Base-by-base conservation (phyloP, 2,113 vertebrate species). In the Coracopsis vasa region DNA sequence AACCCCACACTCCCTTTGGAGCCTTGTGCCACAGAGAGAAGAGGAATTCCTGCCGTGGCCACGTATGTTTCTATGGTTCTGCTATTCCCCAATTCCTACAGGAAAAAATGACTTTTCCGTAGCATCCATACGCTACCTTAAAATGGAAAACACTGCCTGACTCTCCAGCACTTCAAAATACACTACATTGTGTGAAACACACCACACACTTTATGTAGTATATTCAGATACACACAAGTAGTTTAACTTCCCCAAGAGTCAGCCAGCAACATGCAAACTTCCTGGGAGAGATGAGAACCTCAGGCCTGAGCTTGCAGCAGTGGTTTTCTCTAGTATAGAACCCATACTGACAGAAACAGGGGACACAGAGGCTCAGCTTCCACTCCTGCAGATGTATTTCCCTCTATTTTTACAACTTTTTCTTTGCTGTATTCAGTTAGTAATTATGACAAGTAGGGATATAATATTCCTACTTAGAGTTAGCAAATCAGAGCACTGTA, bases 41-140 rank as follows among this genome's bases (percentile, higher is more conserved):
- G 79, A 85, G 71, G 60, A 90, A 97, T 95, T 95, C 88, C 92
- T 95, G 48, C 79, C 47, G 67, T 16, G 31, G 31, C 81, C 67
- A 20, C 3, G 2, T 10, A 12, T 31, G 53, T 73, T 85, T 86
- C 72, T 90, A 14, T 56, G 66, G 53, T 19, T 89, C 71, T 92
- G 79, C 53, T 66, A 35, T 66, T 87, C 31, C 74, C 39, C 33
- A 17, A 33, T 75, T 74, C 53, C 71, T 48, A 82, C 16, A 70
- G 41, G 48, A 53, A 77, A 65, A 86, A 79, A 23, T 27, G 0
- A 77, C 50, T 60, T 73, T 37, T 78, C 12, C 6, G 62, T 6
- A 74, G 48, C 7, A 3, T 44, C 87, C 72, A 53, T 21, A n/a
- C 0, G 0, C 35, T 51, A 41, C 64, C 61, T 72, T 35, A 12